These are phyloP conservation scores for Melanchra persicariae DNA, from an alignment of 2,888 invertebrate species.

Conservation along the genomic window DNA sequence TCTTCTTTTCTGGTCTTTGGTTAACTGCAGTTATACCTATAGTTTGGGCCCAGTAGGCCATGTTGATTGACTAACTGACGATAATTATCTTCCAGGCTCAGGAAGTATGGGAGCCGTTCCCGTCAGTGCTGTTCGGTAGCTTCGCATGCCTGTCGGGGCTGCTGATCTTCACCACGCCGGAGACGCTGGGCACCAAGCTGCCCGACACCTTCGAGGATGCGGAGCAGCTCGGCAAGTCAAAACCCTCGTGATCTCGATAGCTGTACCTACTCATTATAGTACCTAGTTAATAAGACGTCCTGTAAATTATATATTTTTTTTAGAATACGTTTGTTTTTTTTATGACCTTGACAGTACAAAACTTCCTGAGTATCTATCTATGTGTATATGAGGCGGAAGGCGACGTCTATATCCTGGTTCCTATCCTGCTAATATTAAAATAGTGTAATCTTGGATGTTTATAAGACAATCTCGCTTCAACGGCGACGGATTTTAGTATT, in stretches of 20 bases:
- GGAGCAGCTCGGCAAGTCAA: conserved; percentile 76
- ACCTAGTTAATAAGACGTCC: conserved; percentile 9
- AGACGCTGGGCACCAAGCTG: conserved; percentile 89
- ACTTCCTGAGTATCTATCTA: too few species aligned
- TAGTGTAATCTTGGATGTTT: too few species aligned
- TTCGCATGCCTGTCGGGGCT: conserved; percentile 87
- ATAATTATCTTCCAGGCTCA: conserved; percentile 68
- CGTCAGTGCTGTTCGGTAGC: conserved; percentile 90
- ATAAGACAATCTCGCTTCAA: too few species aligned
- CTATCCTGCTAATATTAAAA: too few species aligned
- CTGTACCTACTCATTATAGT: conserved; percentile 8
- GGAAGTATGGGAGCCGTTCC: conserved; percentile 82
- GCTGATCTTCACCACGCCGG: conserved; percentile 82
- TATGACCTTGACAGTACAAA: background rate
- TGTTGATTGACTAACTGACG: too few species aligned
- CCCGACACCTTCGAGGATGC: conserved; percentile 92
- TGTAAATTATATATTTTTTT: conserved; percentile 24
- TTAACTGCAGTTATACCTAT: too few species aligned
- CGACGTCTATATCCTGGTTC: too few species aligned
- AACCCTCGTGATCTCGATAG: conserved; percentile 64
- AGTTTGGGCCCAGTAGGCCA: too few species aligned
- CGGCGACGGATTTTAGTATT: too few species aligned
- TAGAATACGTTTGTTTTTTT: background rate
- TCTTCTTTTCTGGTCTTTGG: too few species aligned
- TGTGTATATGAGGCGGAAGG: too few species aligned